Base-by-base conservation (phyloP, 1,140 invertebrate genomes). In the Berghia stephanieae region DNA sequence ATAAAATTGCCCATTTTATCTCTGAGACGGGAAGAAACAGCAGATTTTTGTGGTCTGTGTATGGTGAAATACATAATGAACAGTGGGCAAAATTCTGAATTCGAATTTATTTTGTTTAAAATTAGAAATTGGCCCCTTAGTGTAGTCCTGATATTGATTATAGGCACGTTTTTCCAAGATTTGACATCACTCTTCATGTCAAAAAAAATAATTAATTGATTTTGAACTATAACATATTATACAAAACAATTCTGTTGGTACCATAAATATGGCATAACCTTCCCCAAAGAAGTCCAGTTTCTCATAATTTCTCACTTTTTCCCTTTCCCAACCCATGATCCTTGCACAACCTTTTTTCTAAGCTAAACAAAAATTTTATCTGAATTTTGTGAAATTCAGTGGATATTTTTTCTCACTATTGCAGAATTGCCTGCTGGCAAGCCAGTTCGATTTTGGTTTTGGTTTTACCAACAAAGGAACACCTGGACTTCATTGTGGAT, bases 401-500 rank as follows among this genome's bases (percentile, higher is more conserved):
- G n/a, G 21, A 24, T 63, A 43, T 71, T 10, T 31, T 44, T 27
- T 74, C 57, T 77, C 68, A 73, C 72, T 77, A 82, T 91, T 91
- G 63, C 88, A 97, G 96, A 98, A 89, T 90, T 99, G 31, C 95
- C 96, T 87, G 97, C 95, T 88, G 97, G 98, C 68, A 93, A 94
- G 84, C 92, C 96, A 66, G 96, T 98, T 1, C 96, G 98, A 89
- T 96, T 99, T 86, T 91, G 99, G 2, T 95, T 99, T 82, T 97
- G 98, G 46, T 98, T 99, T 88, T 94, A 93, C 21, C 99, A 99
- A n/a, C n/a, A 90, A 97, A 96, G 88, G 98, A 97, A 46, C 92
- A 94, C 78, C 88, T 90, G 71, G 96, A 98, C 81, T 98, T 99
- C 85, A 90, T 95, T 18, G 92, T 99, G 10, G 97, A 99, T 87